Conservation (phyloP, 2,113 vertebrate genomes). For the Podilymbus podiceps region DNA sequence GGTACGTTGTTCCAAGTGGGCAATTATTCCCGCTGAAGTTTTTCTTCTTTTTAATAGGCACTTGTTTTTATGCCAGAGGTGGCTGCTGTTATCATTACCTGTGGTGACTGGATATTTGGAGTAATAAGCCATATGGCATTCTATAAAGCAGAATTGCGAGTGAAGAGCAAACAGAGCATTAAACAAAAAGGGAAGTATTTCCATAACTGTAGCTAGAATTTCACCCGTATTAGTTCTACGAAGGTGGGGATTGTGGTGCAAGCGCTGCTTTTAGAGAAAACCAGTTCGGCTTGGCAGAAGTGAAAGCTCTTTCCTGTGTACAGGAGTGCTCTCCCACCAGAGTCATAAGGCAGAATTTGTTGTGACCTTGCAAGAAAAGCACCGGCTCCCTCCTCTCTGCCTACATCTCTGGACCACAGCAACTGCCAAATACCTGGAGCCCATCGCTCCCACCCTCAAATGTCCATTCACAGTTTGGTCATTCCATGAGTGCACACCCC, state of each 20-base stretch:
- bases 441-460: neutral
- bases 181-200: neutral
- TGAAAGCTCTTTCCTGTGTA: neutral
- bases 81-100: neutral
- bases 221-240: neutral
- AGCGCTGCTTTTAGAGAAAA: neutral
- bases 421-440: neutral
- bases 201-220: neutral
- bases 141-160: neutral
- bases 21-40: neutral
- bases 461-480: neutral
- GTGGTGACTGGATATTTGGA: neutral
- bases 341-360: neutral
- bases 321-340: neutral
- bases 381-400: neutral
- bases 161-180: neutral
- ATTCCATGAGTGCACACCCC: rapidly evolving
- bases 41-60: neutral
- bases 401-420: neutral
- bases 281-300: neutral
- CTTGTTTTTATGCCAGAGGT: neutral
- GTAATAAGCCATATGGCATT: neutral
- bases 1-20: neutral
- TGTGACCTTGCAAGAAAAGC: neutral
- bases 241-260: neutral